A percentile compares a stretch with the other conserved stretches of the same genome.
Evolutionary conservation across 2,113 vertebrate species (phyloP).

Genomic region (Pluvianellus socialis): DNA sequence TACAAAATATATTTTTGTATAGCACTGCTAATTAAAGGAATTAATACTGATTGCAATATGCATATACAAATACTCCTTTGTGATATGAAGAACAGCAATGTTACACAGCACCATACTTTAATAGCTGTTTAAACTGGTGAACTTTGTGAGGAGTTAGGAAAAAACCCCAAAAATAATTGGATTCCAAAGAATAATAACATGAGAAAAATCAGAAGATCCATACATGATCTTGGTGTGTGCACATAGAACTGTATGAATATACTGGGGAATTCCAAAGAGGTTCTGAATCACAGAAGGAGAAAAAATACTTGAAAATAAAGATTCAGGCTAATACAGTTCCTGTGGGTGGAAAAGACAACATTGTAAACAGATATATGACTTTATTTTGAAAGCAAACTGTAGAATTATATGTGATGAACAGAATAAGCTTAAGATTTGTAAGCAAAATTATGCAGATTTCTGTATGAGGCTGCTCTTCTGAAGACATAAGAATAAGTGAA

Average conservation of each 20-base stretch:
- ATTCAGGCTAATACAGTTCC: background rate
- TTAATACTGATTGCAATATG: background rate
- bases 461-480: background rate
- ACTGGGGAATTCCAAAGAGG: background rate
- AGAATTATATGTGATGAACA: background rate
- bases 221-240: background rate
- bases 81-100: background rate
- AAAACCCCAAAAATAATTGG: background rate
- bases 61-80: background rate
- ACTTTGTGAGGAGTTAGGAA: background rate
- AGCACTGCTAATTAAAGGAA: background rate
- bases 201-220: background rate
- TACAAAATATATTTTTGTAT: background rate
- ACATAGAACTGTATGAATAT: background rate
- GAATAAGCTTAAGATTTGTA: background rate
- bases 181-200: background rate
- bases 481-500: background rate
- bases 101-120: background rate
- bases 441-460: background rate
- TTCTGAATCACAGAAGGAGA: background rate
- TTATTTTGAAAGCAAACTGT: background rate
- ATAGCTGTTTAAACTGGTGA: background rate
- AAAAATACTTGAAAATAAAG: background rate
- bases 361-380: background rate
- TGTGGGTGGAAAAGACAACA: background rate